Evolutionary conservation across 2,113 vertebrate genomes (phyloP).

Genomic region (Triplophysa tibetana): DNA sequence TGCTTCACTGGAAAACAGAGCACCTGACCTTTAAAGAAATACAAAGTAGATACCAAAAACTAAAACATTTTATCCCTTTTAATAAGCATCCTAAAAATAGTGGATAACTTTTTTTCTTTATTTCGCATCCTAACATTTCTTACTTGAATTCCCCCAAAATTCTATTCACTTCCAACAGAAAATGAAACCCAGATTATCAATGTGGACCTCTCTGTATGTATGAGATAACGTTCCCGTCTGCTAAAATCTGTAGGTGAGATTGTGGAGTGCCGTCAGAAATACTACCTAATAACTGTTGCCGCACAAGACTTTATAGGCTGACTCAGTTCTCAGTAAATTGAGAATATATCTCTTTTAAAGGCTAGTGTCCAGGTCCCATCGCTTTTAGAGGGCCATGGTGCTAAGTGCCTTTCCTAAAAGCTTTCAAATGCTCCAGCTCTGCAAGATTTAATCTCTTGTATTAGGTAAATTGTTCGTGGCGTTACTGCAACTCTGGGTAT

Average conservation of each 20-base stretch:
- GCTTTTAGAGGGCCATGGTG: not conserved
- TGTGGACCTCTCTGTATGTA: not conserved
- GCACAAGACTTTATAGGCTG: conserved; percentile 14
- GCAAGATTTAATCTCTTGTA: conserved; percentile 67
- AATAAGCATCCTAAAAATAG: too few relatives aligned
- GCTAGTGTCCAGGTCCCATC: not conserved
- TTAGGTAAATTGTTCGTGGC: conserved; percentile 72
- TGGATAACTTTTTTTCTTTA: too few relatives aligned
- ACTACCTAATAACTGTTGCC: conserved; percentile 25
- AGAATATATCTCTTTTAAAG: conserved; percentile 24
- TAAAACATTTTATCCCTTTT: too few relatives aligned
- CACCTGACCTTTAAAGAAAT: too few relatives aligned
- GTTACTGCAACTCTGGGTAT: conserved; percentile 75
- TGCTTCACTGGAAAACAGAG: too few relatives aligned
- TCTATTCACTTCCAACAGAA: not conserved
- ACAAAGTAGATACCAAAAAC: too few relatives aligned
- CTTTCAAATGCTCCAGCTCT: conserved; percentile 48
- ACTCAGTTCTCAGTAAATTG: conserved; percentile 12
- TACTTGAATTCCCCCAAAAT: too few relatives aligned
- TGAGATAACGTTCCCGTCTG: not conserved
- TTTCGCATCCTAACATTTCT: too few relatives aligned
- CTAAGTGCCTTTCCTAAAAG: conserved; percentile 48
- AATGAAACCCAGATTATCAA: not conserved
- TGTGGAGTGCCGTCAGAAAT: conserved; percentile 26
- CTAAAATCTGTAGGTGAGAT: not conserved